Base-by-base conservation (phyloP, 2,113 vertebrate species). In the Arvicanthis niloticus region DNA sequence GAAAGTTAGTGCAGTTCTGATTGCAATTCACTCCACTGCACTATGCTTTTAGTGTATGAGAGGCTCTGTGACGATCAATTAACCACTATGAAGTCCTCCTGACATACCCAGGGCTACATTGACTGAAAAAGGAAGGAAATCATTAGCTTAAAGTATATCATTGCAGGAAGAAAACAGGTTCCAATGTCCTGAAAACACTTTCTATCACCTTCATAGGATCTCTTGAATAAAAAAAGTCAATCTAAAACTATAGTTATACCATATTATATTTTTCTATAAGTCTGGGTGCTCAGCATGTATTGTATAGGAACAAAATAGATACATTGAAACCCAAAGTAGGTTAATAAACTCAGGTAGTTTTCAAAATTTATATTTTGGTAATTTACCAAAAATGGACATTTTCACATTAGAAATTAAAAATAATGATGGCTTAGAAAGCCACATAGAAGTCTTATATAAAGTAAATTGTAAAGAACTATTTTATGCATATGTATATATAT, bases 21-120 rank as follows among this genome's bases (percentile, higher is more conserved):
- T 42, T 97, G 72, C 62, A 89, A 42, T 58, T 22, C 70, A 95
- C 75, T 92, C 82, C 48, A 95, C 21, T 40, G 34, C 62, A 76
- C 72, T 21, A 22, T 29, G 90, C 90, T 97, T 95, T 97, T 91
- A 96, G 13, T 53, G 53, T 67, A 7, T 17, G 17, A 91, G 48
- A 81, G 56, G 31, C 58, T 93, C 75, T 67, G 86, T 70, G 73
- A 92, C 56, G 87, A 98, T 97, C 96, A 95, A 97, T 97, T 95
- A 97, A 88, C 60, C 10, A 5, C 89, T 92, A 51, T 40, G 51
- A 92, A 93, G n/a, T 76, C 51, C 82, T 91, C 87, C 58, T 94
- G 92, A 93, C 73, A 84, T 24, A 76, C 7, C 93, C 31, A 58
- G 16, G 29, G 24, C 24, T 72, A 19, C 22, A 92, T 68, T 95